Conservation (phyloP, 2,797 vertebrate species). For the Carcharodon carcharias region DNA sequence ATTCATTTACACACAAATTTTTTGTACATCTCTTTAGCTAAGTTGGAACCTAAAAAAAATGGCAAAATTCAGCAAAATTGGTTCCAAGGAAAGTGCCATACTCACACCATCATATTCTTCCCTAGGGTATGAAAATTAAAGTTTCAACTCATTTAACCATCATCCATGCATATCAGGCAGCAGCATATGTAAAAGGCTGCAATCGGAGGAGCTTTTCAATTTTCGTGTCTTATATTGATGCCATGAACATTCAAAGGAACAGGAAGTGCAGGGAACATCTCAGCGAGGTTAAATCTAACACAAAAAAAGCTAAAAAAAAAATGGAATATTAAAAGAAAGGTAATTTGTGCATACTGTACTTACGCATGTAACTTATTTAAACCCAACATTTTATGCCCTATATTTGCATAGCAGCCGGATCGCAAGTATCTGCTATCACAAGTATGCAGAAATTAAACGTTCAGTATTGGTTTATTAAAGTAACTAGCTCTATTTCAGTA, state of each 20-base stretch:
- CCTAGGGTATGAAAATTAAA: not conserved
- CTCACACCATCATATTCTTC: not conserved
- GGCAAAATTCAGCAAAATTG: not conserved
- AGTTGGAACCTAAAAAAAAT: not conserved
- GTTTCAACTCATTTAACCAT: not conserved
- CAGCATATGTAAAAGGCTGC: not conserved
- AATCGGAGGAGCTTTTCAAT: not conserved
- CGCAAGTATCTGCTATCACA: not conserved
- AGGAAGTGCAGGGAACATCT: no score
- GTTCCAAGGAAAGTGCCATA: not conserved
- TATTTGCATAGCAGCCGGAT: not conserved
- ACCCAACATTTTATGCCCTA: not conserved
- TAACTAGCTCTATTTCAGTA: not conserved
- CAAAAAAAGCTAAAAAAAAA: not conserved
- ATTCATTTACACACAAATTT: not conserved
- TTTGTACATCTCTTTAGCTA: not conserved
- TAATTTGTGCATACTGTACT: not conserved
- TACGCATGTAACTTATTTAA: not conserved
- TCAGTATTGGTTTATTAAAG: no score
- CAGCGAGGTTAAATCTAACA: not conserved
- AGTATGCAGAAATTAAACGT: not conserved
- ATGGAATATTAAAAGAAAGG: not conserved
- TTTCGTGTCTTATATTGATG: not conserved
- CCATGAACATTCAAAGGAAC: not conserved
- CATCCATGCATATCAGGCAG: not conserved